Base-by-base conservation (phyloP, 2,888 invertebrate species). In the Melipona beecheii region DNA sequence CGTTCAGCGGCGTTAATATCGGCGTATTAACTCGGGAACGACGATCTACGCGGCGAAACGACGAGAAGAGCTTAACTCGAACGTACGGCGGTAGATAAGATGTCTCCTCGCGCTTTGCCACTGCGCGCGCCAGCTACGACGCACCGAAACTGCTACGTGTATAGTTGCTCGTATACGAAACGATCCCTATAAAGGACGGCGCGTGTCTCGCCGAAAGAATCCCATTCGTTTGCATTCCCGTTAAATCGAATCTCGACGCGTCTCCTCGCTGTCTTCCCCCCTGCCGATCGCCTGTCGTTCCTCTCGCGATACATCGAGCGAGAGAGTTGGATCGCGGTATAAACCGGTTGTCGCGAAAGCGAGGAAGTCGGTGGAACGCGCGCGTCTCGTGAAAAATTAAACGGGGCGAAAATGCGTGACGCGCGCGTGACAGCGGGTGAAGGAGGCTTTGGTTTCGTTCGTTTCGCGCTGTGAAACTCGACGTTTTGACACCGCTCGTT, bases 1-100 rank as follows among this genome's bases (percentile, higher is more conserved):
- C 84, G 85, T 76, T 89, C 83, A 80, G 64, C 36, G 79, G 68
- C 87, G 90, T 89, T 91, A 90, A 90, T 90, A 91, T 91, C 80
- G 86, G 85, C 87, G 86, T 91, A 91, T 92, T 91, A 92, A 82
- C 78, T 58, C 21, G n/a, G 84, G 84, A 91, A 92, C 86, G 86
- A 92, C 88, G 90, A 92, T 92, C 81, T 89, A 91, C 81, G 90
- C 76, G 89, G 86, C 82, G 56, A 21, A 17, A 52, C 54, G 68
- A 60, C 69, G 72, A 70, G 71, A 56, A 31, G 74, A 83, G 87
- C 82, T 90, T 91, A 91, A 92, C 87, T 78, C 77, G 84, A 90
- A 92, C 84, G 86, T 88, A 92, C 75, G 90, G 86, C 49, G 81
- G 73, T 73, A 80, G 90, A 92, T 91, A 91, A 91, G 90, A 85